Conservation (phyloP, 2,113 vertebrate genomes). For the Telmatochromis sp. region DNA sequence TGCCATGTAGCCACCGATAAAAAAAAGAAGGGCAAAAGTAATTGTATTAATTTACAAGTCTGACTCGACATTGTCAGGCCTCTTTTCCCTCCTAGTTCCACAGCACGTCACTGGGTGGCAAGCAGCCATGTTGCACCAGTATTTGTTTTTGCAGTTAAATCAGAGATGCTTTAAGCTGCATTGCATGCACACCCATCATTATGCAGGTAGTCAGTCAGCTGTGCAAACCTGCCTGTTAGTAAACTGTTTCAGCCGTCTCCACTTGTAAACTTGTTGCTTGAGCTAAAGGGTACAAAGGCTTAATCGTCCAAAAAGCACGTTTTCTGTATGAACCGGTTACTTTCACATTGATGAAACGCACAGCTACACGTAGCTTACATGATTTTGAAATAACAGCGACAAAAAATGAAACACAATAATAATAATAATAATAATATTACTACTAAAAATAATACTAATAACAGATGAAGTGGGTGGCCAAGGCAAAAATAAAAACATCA, state of each 20-base stretch:
- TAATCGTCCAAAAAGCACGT: background rate
- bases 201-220: background rate
- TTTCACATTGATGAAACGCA: background rate
- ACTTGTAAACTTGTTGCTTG: constrained; percentile 57
- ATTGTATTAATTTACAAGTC: constrained; percentile 45
- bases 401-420: background rate
- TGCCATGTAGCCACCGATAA: constrained; percentile 3
- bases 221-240: constrained; percentile 25
- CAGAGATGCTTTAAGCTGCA: background rate
- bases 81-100: background rate
- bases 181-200: background rate
- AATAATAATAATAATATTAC: background rate
- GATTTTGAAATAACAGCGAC: background rate
- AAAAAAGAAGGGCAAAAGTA: background rate
- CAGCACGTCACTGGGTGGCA: constrained; percentile 20
- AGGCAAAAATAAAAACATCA: background rate
- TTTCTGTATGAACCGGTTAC: background rate
- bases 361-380: background rate
- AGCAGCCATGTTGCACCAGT: constrained; percentile 39
- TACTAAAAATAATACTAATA: background rate
- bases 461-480: background rate
- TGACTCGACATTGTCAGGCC: constrained; percentile 58
- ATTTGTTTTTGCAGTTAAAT: background rate
- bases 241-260: background rate
- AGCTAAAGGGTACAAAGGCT: background rate